These are phyloP conservation scores for Drosophila limbata DNA, from an alignment of 2,888 invertebrate genomes.

Conservation along the genomic window DNA sequence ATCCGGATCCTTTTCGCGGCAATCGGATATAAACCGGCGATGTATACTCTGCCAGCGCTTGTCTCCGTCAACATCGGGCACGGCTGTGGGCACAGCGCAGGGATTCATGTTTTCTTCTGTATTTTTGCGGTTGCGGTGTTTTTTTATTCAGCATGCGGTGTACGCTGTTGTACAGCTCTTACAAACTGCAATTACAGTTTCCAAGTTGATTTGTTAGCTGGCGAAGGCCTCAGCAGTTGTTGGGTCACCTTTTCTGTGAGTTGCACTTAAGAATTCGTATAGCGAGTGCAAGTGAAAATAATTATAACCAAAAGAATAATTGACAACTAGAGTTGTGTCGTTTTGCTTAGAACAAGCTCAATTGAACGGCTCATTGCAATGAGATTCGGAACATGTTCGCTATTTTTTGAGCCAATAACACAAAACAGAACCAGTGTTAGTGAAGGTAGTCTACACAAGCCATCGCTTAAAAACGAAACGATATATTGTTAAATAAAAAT, in stretches of 20 bases:
- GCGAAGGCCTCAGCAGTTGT: background rate
- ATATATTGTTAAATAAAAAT: too few species aligned
- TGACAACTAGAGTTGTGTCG: slow-evolving; percentile 40
- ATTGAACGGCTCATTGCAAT: too few species aligned
- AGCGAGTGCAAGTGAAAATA: slow-evolving; percentile 48
- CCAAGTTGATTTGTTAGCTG: background rate
- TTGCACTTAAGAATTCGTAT: slow-evolving; percentile 9
- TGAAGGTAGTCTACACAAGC: too few species aligned
- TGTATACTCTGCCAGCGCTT: slow-evolving; percentile 88
- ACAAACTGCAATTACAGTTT: slow-evolving; percentile 9
- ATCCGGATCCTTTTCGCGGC: slow-evolving; percentile 95
- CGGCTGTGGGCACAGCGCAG: slow-evolving; percentile 89
- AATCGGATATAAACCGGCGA: slow-evolving; percentile 93
- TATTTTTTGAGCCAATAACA: too few species aligned
- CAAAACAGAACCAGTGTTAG: too few species aligned
- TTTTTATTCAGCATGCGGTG: slow-evolving; percentile 49
- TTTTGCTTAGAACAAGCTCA: too few species aligned
- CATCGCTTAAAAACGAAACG: too few species aligned
- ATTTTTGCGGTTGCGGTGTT: slow-evolving; percentile 12
- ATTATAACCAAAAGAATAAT: slow-evolving; percentile 63
- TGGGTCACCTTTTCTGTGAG: slow-evolving; percentile 20
- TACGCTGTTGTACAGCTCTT: slow-evolving; percentile 28
- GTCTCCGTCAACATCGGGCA: slow-evolving; percentile 93
- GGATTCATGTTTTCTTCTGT: slow-evolving; percentile 87
- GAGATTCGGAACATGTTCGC: too few species aligned